Base-by-base conservation (phyloP, 2,797 vertebrate species). In the Pteronotus mesoamericanus region DNA sequence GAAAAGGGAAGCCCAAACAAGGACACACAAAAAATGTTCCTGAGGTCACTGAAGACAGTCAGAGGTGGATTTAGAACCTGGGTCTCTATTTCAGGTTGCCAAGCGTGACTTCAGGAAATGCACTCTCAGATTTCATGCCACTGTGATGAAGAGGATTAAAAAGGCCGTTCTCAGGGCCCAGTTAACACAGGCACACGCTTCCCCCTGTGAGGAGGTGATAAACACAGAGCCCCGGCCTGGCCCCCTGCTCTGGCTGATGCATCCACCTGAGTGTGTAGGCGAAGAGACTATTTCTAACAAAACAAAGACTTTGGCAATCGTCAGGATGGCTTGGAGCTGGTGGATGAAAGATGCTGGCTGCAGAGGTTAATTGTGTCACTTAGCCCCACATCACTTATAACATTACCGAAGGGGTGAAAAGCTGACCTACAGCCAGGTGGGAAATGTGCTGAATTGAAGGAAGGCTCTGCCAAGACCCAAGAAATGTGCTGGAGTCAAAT, bases 221-320 rank as follows among this genome's bases (percentile, higher is more conserved):
- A 91, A 82, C 68, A 26, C 57, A n/a, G 5, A 53, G 57, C 69
- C 64, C 72, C 14, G 7, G 51, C 42, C 82, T 68, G 15, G 37
- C 55, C 75, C 75, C 18, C 71, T 39, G 21, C 86, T 66, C 61
- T 19, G 55, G n/a, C n/a, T 51, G 37, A 64, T 21, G 18, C 15
- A 32, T 14, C 10, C 5, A 15, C 26, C 84, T 34, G 26, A n/a
- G 8, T 9, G 34, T 10, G 34, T 14, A 42, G 21, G 74, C 26
- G 78, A 59, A 77, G 88, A 59, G 69, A 87, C 9, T 44, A 61
- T 79, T 89, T 74, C 61, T 83, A 94, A 88, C n/a, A 91, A 94
- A 75, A 84, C n/a, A 44, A 86, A 75, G 46, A 42, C 39, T 71
- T 24, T 34, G 90, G 53, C 79, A 85, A 82, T 46, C 3, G 4